These are phyloP conservation scores for Seladonia tumulorum DNA, from an alignment of 2,888 invertebrate species.

Conservation along the genomic window DNA sequence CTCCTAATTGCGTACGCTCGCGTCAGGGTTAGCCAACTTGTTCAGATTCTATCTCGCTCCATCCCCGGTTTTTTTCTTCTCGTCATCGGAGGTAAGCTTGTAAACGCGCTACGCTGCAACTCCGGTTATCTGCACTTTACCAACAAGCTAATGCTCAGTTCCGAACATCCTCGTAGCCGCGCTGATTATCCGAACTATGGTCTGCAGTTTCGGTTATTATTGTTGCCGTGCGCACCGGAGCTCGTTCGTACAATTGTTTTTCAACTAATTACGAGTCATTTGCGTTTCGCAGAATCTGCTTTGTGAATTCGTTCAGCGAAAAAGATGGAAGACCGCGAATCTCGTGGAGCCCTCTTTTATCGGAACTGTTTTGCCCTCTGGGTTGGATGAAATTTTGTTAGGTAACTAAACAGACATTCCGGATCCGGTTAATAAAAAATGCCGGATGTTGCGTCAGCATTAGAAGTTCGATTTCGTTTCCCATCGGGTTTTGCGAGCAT, in stretches of 20 bases:
- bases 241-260: not conserved
- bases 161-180: not conserved
- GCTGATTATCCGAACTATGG: not conserved
- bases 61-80: not conserved
- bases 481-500: not conserved
- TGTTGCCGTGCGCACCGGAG: not conserved
- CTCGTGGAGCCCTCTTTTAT: no score
- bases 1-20: constrained; percentile 9
- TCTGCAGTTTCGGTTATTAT: not conserved
- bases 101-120: not conserved
- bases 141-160: not conserved
- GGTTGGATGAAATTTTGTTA: no score
- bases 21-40: constrained; percentile 17
- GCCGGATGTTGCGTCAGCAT: not conserved
- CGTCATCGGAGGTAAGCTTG: not conserved
- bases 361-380: no score
- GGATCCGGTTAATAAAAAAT: not conserved
- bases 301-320: not conserved
- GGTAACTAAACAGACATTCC: not conserved
- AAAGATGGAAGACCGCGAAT: not conserved
- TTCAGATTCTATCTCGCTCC: constrained; percentile 15
- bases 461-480: not conserved
- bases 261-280: not conserved
- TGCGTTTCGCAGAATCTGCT: not conserved
- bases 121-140: not conserved